phyloP scores from a whole-genome alignment of 2,113 vertebrate genomes.

The Bostrychus sinensis region DNA sequence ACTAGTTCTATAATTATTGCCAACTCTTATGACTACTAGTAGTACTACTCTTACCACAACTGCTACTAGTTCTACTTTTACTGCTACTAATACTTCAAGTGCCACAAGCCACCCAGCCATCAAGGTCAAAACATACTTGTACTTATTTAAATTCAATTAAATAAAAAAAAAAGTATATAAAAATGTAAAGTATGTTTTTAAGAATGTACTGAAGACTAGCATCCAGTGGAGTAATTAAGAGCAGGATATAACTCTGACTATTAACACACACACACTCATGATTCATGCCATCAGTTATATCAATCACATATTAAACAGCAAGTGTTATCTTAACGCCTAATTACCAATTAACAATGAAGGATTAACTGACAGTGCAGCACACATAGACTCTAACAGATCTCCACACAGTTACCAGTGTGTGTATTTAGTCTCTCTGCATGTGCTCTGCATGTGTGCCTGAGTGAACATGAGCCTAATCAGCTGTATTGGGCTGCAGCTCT shows the following conservation, averaged over 20 bases:
- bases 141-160: too few species aligned
- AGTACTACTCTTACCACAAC: too few species aligned
- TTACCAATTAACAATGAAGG: conserved; percentile 68
- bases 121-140: too few species aligned
- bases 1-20: too few species aligned
- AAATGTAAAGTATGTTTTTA: too few species aligned
- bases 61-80: too few species aligned
- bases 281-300: conserved; percentile 54
- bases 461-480: conserved; percentile 48
- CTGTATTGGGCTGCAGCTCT: conserved; percentile 38
- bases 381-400: conserved; percentile 43
- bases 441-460: background rate
- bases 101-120: too few species aligned
- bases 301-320: conserved; percentile 55
- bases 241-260: conserved; percentile 23
- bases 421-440: conserved; percentile 3
- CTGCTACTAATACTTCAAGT: too few species aligned
- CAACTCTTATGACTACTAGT: too few species aligned
- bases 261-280: conserved; percentile 14
- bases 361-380: conserved; percentile 64
- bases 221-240: too few species aligned
- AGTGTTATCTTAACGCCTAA: conserved; percentile 63
- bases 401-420: conserved; percentile 22
- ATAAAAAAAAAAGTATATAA: too few species aligned
- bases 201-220: too few species aligned